phyloP scores from a whole-genome alignment of 2,888 invertebrate genomes.

The Gastrophysa polygoni region DNA sequence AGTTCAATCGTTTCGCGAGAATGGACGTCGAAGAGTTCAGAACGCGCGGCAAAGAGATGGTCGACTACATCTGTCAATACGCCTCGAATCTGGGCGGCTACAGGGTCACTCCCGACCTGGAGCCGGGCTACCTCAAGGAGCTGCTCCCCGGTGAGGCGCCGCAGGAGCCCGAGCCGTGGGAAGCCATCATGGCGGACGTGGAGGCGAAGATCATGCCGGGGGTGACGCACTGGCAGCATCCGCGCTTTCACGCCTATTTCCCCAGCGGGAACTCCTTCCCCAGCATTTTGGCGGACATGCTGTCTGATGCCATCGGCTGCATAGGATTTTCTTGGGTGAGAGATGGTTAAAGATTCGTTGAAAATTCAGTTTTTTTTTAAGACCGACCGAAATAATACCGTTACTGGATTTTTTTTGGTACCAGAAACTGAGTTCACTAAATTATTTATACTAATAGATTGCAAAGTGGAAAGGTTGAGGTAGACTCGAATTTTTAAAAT shows the following conservation, averaged over 20 bases:
- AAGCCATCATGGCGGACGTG: constrained; percentile 86
- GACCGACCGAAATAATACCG: no score
- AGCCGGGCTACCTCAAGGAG: constrained; percentile 86
- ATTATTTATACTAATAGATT: no score
- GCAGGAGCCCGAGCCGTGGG: constrained; percentile 82
- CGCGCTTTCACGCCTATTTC: constrained; percentile 98
- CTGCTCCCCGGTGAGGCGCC: constrained; percentile 84
- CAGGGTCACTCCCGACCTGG: constrained; percentile 86
- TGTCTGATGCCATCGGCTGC: constrained; percentile 94
- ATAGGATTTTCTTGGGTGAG: constrained; percentile 98
- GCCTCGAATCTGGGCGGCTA: constrained; percentile 79
- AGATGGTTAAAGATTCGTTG: constrained; percentile 11
- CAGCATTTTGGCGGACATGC: constrained; percentile 96
- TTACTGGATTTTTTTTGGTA: no score
- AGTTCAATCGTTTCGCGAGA: constrained; percentile 15
- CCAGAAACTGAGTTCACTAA: no score
- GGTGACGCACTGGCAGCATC: constrained; percentile 99
- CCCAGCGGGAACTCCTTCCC: constrained; percentile 97
- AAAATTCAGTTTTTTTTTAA: neutral
- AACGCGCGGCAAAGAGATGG: constrained; percentile 88
- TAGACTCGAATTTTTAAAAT: no score
- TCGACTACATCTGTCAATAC: constrained; percentile 93
- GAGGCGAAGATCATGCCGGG: constrained; percentile 94
- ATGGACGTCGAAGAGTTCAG: constrained; percentile 93
- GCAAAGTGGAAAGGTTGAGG: no score